Base-by-base conservation (phyloP, 1,140 invertebrate genomes). In the Drosophila pectinifera region DNA sequence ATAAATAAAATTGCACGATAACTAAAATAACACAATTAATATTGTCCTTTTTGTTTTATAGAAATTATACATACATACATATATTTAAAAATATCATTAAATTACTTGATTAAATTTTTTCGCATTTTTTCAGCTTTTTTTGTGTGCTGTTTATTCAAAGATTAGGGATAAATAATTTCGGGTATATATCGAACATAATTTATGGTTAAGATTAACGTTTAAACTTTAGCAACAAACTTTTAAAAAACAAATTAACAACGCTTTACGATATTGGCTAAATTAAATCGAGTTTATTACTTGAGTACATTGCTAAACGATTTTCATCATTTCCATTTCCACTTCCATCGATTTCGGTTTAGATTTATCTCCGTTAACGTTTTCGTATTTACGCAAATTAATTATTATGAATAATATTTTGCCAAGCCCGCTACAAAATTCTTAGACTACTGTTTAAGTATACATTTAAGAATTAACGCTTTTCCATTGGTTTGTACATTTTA, bases 1-100 rank as follows among this genome's bases (percentile, higher is more conserved):
- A 89, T 89, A 89, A 89, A 89, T 89, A 89, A 76, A 89, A 89
- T 89, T 89, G 84, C 84, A 89, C 84, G 65, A 63, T 80, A 89
- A 80, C 76, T 88, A 79, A 89, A 83, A 56, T 83, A 86, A 84
- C 73, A 84, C 63, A 90, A 78, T 80, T 79, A 65, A 73, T 74
- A 84, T 73, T 51, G 58, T 70, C 26, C 28, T 14, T 34, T 57
- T 56, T 69, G 16, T 64, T 49, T 36, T 51, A 58, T 69, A 57
- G 56, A 67, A 57, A 45, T 58, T 63, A 69, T 54, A 51, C 31
- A 69, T 54, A 51, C 31, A 69, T 59, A 48, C 62, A 41, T 43
- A 43, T 61, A 41, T 20, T 34, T 51, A 51, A 51, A 45, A 53
- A 54, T 74, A 43, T 14, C 16, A 69, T 69, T 34, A 42, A 62